Base-by-base conservation (phyloP, 2,113 vertebrate species). In the Phyllostomus hastatus region DNA sequence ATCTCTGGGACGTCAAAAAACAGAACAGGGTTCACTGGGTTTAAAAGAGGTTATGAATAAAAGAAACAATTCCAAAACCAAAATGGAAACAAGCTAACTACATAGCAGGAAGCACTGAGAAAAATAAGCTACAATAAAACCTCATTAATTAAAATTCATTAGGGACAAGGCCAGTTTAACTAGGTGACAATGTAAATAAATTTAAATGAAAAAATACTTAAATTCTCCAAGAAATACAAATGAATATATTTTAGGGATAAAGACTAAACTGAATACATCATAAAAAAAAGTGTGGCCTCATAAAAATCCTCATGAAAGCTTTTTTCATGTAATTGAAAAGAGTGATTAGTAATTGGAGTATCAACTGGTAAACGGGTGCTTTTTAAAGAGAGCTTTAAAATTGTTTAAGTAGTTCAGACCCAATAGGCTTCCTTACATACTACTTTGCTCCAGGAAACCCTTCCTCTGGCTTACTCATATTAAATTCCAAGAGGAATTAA, bases 61-160 rank as follows among this genome's bases (percentile, higher is more conserved):
- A 96, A 91, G 78, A 84, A 95, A 90, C 83, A 90, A 91, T 66
- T 79, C 57, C 46, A 94, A 96, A 97, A 82, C 35, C 73, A 85
- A 97, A 95, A 93, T 38, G 10, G 66, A 95, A 95, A 95, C 48
- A 95, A 76, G 48, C 52, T 85, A 95, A 84, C 50, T 76, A 73
- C 83, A 87, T 1, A 66, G 41, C 26, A 83, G 59, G 85, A 66
- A 35, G 17, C n/a, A 93, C n/a, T 59, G 28, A 92, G 57, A 88
- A 95, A 96, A 95, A 80, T 46, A 85, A 76, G 24, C 81, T 79
- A 90, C 38, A 67, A 35, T 70, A 91, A 95, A 88, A 94, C 67
- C 79, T 95, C 92, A 92, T n/a, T 92, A 90, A 91, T 85, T 75
- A 84, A 67, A 90, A 93, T 50, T 88, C 43, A 70, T 41, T 69